These are phyloP conservation scores for Lordiphosa clarofinis DNA, from an alignment of 1,140 invertebrate species.

Conservation along the genomic window DNA sequence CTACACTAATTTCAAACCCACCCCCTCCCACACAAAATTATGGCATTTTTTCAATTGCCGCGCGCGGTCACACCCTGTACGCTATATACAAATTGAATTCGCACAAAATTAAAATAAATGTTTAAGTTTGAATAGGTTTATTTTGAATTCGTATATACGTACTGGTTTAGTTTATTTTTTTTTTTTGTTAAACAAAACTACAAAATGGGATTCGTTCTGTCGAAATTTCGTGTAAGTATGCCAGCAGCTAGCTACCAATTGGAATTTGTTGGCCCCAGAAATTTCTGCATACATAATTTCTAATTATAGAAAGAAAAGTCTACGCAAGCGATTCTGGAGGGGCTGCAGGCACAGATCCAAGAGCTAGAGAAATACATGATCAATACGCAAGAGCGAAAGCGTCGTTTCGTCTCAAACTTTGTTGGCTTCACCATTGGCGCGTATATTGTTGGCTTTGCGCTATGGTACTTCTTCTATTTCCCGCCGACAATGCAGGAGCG, in stretches of 20 bases:
- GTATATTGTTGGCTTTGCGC: conserved; percentile 86
- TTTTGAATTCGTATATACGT: conserved; percentile 2
- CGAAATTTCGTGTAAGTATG: conserved; percentile 50
- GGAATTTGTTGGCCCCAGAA: conserved; percentile 11
- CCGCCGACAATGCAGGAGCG: conserved; percentile 85
- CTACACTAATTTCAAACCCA: no score
- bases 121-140: conserved; percentile 10
- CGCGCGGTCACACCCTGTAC: neutral
- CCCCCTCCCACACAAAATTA: no score
- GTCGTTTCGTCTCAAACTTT: conserved; percentile 88
- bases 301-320: conserved; percentile 89
- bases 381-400: conserved; percentile 89
- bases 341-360: conserved; percentile 90
- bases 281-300: conserved; percentile 46
- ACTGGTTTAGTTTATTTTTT: conserved; percentile 2
- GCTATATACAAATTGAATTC: neutral
- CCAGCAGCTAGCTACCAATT: neutral
- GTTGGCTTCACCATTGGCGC: conserved; percentile 89
- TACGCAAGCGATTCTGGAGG: conserved; percentile 87
- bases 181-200: conserved; percentile 1
- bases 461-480: conserved; percentile 90
- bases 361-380: conserved; percentile 89
- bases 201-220: conserved; percentile 46
- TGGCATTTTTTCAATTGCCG: no score
- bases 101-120: conserved; percentile 6